Evolutionary conservation across 1,140 invertebrate genomes (phyloP).

Genomic region (Hylaeus anthracinus): DNA sequence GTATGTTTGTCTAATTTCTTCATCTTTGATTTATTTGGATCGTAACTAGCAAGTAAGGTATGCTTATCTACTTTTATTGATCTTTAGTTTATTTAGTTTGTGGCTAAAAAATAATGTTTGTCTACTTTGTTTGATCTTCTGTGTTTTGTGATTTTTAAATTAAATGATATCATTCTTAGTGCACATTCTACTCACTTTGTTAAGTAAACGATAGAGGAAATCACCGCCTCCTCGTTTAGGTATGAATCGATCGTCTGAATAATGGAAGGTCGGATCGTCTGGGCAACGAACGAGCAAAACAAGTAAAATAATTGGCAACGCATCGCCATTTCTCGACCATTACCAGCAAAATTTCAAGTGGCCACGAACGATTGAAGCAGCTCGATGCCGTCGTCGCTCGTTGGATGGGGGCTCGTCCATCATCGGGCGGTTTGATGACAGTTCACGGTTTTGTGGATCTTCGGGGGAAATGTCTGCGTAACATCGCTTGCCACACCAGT

Average conservation of each 20-base stretch:
- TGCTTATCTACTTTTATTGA: too few species aligned
- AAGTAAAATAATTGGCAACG: slow-evolving; percentile 10
- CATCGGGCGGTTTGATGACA: slow-evolving; percentile 9
- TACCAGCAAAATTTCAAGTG: slow-evolving; percentile 44
- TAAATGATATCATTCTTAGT: too few species aligned
- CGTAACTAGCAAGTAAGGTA: too few species aligned
- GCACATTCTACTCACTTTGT: background rate
- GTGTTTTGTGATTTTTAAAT: too few species aligned
- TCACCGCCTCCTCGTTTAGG: background rate
- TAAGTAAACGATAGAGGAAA: slow-evolving; percentile 7
- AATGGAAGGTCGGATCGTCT: slow-evolving; percentile 18
- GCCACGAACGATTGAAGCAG: slow-evolving; percentile 5
- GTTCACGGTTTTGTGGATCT: background rate
- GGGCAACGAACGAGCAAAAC: slow-evolving; percentile 39
- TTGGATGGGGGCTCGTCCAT: background rate
- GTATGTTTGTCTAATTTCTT: too few species aligned
- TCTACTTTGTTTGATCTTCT: too few species aligned
- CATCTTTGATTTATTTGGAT: too few species aligned
- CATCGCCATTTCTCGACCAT: background rate
- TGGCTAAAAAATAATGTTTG: too few species aligned
- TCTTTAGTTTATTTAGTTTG: too few species aligned
- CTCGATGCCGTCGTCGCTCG: slow-evolving; percentile 1
- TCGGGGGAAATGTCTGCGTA: slow-evolving; percentile 7
- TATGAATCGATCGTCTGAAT: background rate
- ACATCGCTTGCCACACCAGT: background rate